Conservation (phyloP, 2,113 vertebrate genomes). For the Marmota flaviventris region DNA sequence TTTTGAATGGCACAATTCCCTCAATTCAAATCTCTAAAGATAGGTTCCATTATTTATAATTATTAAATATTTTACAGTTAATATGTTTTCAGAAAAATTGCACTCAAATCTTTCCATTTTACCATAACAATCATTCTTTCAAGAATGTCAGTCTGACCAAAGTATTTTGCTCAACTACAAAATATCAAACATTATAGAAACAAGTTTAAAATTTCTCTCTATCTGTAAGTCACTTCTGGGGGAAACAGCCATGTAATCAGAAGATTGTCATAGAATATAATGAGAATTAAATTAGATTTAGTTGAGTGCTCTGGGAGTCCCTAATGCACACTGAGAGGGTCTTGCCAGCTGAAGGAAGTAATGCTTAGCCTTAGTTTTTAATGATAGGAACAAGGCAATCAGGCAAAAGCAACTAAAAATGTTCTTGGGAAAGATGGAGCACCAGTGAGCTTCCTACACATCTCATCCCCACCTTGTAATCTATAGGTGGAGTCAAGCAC, state of each 20-base stretch:
- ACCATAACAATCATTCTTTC: background rate
- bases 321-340: background rate
- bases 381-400: background rate
- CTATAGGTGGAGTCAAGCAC: background rate
- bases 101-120: conserved; percentile 30
- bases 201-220: background rate
- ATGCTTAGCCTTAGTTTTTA: background rate
- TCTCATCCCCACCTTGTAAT: background rate
- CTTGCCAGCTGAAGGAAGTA: background rate
- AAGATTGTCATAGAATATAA: conserved; percentile 28
- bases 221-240: background rate
- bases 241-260: background rate
- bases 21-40: conserved; percentile 61
- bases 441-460: background rate
- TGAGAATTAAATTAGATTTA: conserved; percentile 57
- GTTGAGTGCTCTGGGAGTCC: background rate
- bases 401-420: background rate
- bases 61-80: conserved; percentile 55
- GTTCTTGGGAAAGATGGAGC: background rate
- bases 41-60: conserved; percentile 48
- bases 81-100: conserved; percentile 49
- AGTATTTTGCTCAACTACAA: conserved; percentile 15
- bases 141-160: conserved; percentile 41
- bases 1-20: conserved; percentile 63
- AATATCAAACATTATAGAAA: conserved; percentile 42